phyloP scores from a whole-genome alignment of 2,797 vertebrate species.

The Pseudochirops corinnae region DNA sequence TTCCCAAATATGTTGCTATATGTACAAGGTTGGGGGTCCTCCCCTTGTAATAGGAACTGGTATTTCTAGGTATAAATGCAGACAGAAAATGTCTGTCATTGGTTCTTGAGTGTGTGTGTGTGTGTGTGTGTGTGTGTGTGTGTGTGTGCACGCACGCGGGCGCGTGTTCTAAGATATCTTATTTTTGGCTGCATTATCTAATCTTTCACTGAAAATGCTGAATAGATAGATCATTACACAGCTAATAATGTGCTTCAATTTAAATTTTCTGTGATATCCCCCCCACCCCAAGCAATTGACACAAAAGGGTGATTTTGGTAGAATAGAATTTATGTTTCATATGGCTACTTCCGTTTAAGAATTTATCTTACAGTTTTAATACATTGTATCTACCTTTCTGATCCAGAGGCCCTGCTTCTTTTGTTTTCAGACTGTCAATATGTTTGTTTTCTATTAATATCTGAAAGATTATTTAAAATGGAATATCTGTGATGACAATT shows the following conservation, averaged over 20 bases:
- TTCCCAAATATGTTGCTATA: neutral
- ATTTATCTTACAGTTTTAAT: neutral
- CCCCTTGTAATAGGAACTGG: conserved; percentile 37
- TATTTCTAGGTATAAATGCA: neutral
- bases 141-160: neutral
- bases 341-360: conserved; percentile 66
- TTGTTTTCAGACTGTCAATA: neutral
- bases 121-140: neutral
- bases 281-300: neutral
- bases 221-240: neutral
- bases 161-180: neutral
- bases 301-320: neutral
- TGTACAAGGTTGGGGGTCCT: neutral
- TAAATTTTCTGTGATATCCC: conserved; percentile 17
- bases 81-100: neutral
- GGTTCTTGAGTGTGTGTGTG: neutral
- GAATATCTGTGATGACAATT: neutral
- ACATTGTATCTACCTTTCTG: neutral
- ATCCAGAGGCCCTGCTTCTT: neutral
- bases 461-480: neutral
- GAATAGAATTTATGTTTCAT: conserved; percentile 14
- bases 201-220: neutral
- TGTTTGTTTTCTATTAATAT: neutral
- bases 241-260: neutral
- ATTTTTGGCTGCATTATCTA: neutral